Base-by-base conservation (phyloP, 2,113 vertebrate genomes). In the Cariama cristata region DNA sequence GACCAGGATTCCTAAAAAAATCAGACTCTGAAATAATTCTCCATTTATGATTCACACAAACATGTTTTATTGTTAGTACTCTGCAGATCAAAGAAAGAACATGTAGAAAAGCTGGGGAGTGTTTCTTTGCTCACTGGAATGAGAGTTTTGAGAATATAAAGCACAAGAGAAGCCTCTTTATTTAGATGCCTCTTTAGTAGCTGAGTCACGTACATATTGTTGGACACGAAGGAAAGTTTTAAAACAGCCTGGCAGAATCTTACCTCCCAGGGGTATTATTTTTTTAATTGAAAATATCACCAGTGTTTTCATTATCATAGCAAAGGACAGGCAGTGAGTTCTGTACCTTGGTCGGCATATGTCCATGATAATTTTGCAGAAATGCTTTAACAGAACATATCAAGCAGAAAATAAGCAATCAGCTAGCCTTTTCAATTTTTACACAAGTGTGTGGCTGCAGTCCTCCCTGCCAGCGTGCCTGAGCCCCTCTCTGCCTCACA, bases 131-230 rank as follows among this genome's bases (percentile, higher is more conserved):
- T 71, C 38, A 32, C 35, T 74, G 66, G 87, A 95, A 96, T 76
- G 94, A 90, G 95, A 93, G 94, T 90, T 97, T 88, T 86, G 93
- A 95, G 86, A 95, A 40, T 45, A 96, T 93, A 97, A 95, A 97
- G 93, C 91, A 86, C 84, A 88, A 97, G 89, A 95, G 87, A 95
- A 96, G 87, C 55, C 91, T 96, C 93, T 97, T 96, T 97, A 95
- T 97, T 96, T 94, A 93, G 95, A 93, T 90, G 87, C 94, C 94
- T 97, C 50, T 96, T 97, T 97, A 96, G 96, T 94, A 97, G 93
- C 95, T 95, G 87, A 94, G 95, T 97, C 97, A 97, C 96, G 81
- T 97, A 79, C 91, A 42, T 95, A 77, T 93, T 77, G 81, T 66
- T 93, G 93, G 79, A 69, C 94, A 96, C 9, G 93, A 94, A 97